phyloP scores from a whole-genome alignment of 2,888 invertebrate species.

The Hecatera dysodea region DNA sequence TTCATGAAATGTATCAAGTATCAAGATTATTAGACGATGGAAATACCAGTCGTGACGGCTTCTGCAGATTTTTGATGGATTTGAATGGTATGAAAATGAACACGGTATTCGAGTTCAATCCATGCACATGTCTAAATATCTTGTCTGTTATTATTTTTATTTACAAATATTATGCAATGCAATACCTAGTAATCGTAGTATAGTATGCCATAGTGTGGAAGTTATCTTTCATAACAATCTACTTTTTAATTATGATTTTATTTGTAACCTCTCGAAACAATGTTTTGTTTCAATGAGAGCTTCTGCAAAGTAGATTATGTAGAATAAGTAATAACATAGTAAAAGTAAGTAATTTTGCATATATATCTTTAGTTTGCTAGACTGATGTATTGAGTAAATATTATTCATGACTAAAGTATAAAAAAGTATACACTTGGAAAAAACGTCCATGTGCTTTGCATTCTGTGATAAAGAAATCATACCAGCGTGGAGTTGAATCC shows the following conservation, averaged over 20 bases:
- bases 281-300: not conserved
- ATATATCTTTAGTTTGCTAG: slow-evolving; percentile 53
- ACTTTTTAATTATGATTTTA: not conserved
- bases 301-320: not conserved
- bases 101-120: not conserved
- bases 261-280: not conserved
- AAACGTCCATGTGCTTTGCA: slow-evolving; percentile 34
- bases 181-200: not conserved
- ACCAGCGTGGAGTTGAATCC: slow-evolving; percentile 34
- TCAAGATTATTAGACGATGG: not conserved
- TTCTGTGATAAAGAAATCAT: slow-evolving; percentile 58
- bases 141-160: not conserved
- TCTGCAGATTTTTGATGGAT: not conserved
- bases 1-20: not conserved
- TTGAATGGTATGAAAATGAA: too few species aligned
- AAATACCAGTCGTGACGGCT: not conserved
- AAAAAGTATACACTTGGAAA: not conserved
- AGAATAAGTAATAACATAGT: slow-evolving; percentile 10
- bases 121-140: not conserved
- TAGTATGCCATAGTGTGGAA: not conserved
- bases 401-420: not conserved
- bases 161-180: not conserved
- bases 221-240: not conserved
- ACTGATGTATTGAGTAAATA: slow-evolving; percentile 41
- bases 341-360: slow-evolving; percentile 25